Percentiles rank a stretch among this genome's conserved stretches.
Evolutionary conservation across 2,888 invertebrate species (phyloP).

Genomic region (Lycaena phlaeas): DNA sequence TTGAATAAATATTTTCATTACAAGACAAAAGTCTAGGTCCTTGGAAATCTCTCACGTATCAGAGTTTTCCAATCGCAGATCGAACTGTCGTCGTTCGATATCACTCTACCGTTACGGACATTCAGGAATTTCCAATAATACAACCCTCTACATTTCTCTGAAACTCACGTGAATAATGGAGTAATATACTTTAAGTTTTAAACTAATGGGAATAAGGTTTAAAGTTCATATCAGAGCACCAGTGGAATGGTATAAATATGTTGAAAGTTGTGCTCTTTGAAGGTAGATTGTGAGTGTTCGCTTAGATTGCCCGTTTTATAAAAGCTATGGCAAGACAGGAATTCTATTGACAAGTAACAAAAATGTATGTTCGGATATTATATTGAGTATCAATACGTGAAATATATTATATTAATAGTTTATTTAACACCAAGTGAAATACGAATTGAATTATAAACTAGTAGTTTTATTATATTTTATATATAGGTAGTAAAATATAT

Average conservation of each 20-base stretch:
- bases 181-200: background rate
- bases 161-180: constrained; percentile 11
- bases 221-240: constrained; percentile 7
- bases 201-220: too few species aligned
- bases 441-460: too few species aligned
- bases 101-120: constrained; percentile 48
- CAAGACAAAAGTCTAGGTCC: constrained; percentile 2
- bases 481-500: too few species aligned
- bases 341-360: constrained; percentile 13
- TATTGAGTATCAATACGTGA: too few species aligned
- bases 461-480: too few species aligned
- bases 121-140: constrained; percentile 68
- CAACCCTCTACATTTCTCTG: constrained; percentile 24
- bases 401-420: too few species aligned
- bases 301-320: constrained; percentile 18
- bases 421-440: too few species aligned
- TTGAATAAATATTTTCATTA: constrained; percentile 3
- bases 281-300: constrained; percentile 58
- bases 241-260: constrained; percentile 26
- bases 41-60: constrained; percentile 23
- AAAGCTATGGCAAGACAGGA: constrained; percentile 36
- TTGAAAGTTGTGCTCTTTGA: constrained; percentile 41
- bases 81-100: constrained; percentile 53
- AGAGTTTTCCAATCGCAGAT: constrained; percentile 51
- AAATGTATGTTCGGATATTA: background rate